Evolutionary conservation across 2,888 invertebrate genomes (phyloP).

Genomic region (Pyrrhia umbra): DNA sequence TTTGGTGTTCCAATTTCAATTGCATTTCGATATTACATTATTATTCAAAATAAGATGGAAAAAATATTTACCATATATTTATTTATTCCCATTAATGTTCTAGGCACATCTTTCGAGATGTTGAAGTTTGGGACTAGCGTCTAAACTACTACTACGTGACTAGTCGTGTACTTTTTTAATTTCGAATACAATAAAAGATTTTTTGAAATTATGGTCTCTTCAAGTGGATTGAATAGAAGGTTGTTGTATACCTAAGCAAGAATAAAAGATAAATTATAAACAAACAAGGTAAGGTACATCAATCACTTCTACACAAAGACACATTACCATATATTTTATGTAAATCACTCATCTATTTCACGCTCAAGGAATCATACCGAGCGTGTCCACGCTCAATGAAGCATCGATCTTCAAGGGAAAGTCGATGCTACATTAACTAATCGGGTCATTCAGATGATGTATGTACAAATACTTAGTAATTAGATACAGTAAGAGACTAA

Average conservation of each 20-base stretch:
- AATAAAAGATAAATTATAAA: not conserved
- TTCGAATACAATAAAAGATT: no score
- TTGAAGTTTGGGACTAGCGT: no score
- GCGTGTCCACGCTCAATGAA: slow-evolving; percentile 61
- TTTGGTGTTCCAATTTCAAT: no score
- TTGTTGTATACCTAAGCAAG: not conserved
- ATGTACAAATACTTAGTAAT: slow-evolving; percentile 45
- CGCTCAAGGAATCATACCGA: slow-evolving; percentile 34
- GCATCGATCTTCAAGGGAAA: slow-evolving; percentile 57
- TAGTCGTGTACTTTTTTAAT: no score
- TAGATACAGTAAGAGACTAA: slow-evolving; percentile 42
- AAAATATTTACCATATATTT: no score
- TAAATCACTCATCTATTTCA: slow-evolving; percentile 41
- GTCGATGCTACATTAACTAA: slow-evolving; percentile 50
- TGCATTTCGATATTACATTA: no score
- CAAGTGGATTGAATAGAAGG: no score
- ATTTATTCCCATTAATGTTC: no score
- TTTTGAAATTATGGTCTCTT: no score
- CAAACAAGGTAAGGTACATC: slow-evolving; percentile 6
- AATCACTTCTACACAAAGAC: slow-evolving; percentile 18
- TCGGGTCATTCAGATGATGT: slow-evolving; percentile 53
- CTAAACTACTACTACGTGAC: no score
- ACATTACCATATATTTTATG: slow-evolving; percentile 37
- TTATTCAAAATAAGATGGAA: no score
- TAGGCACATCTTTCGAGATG: no score